Conservation (phyloP, 2,797 vertebrate species). For the Vultur gryphus region DNA sequence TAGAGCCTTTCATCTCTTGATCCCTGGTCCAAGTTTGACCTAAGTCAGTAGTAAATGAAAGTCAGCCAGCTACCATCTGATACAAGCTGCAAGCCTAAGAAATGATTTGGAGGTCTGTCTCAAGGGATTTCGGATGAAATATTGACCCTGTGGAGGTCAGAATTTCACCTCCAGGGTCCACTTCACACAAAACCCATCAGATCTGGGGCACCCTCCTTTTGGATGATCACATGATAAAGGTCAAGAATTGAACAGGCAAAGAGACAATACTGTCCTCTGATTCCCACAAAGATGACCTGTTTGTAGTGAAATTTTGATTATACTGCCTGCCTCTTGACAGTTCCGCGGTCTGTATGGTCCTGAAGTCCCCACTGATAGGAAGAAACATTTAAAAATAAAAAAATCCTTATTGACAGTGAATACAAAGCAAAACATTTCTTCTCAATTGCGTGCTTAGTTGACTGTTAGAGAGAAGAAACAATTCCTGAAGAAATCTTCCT, state of each 20-base stretch:
- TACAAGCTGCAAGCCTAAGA: not conserved
- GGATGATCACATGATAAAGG: not conserved
- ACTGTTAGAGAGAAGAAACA: not conserved
- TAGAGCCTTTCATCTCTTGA: constrained; percentile 53
- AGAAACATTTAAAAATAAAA: not conserved
- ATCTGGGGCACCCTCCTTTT: not conserved
- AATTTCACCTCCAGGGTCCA: not conserved
- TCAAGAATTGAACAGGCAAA: not conserved
- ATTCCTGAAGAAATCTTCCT: not conserved
- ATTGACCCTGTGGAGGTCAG: constrained; percentile 9
- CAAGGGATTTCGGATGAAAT: constrained; percentile 10
- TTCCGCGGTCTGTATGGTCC: not conserved
- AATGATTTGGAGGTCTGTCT: constrained; percentile 10
- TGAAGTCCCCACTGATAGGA: not conserved
- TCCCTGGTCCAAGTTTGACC: constrained; percentile 57
- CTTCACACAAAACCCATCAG: constrained; percentile 3
- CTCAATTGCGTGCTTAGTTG: not conserved
- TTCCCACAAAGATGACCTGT: not conserved
- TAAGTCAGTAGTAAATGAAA: constrained; percentile 50
- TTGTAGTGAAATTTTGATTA: not conserved
- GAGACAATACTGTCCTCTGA: not conserved
- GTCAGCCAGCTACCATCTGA: constrained; percentile 52
- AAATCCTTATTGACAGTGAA: not conserved
- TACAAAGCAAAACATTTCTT: not conserved
- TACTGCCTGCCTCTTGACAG: not conserved